Conservation (phyloP, 2,113 vertebrate species). For the Psettodes erumei region DNA sequence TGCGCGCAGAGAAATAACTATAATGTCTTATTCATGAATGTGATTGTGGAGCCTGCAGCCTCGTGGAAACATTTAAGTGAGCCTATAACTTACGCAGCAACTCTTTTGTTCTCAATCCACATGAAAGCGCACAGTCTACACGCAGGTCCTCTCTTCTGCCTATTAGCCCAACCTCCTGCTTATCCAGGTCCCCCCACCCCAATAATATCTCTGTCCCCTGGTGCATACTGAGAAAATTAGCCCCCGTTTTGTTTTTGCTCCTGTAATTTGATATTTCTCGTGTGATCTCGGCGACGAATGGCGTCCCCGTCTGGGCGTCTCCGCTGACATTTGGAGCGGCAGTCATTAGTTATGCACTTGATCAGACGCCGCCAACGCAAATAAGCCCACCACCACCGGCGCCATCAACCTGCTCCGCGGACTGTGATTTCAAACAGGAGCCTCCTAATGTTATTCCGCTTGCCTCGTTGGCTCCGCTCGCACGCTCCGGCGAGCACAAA, state of each 20-base stretch:
- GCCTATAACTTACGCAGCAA: conserved; percentile 8
- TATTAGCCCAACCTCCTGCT: not conserved
- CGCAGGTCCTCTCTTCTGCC: conserved; percentile 4
- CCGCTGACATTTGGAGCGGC: conserved; percentile 53
- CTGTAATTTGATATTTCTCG: conserved; percentile 48
- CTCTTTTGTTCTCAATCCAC: conserved; percentile 30
- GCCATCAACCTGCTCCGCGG: conserved; percentile 56
- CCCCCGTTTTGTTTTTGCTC: conserved; percentile 34
- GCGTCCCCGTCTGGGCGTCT: conserved; percentile 20
- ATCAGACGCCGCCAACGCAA: conserved; percentile 39
- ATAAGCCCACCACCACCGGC: not conserved
- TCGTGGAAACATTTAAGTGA: not conserved
- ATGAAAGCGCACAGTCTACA: conserved; percentile 11
- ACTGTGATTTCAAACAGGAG: conserved; percentile 71
- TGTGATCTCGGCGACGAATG: conserved; percentile 37
- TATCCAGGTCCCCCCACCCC: not conserved
- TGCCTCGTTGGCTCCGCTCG: conserved; percentile 75
- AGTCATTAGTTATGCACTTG: conserved; percentile 69
- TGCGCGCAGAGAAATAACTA: conserved; percentile 12
- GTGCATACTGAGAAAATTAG: conserved; percentile 23
- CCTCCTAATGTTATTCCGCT: conserved; percentile 75
- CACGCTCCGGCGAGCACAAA: conserved; percentile 69
- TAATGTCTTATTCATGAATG: conserved; percentile 37
- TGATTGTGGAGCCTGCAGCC: not conserved
- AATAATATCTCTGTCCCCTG: not conserved